Evolutionary conservation across 1,140 invertebrate species (phyloP).

Genomic region (Drosophila eugracilis): DNA sequence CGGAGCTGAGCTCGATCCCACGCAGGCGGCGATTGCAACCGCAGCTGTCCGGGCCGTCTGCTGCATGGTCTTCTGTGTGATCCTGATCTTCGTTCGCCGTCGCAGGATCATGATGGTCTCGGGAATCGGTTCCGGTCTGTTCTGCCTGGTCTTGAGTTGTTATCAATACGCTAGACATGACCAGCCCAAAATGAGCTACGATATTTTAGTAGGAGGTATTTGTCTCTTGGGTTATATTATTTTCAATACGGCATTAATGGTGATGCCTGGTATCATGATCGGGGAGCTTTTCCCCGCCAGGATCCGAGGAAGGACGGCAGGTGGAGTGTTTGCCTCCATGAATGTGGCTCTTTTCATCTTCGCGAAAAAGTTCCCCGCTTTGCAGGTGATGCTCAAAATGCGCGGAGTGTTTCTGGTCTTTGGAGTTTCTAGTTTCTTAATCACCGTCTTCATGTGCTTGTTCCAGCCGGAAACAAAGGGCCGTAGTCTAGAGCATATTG

Average conservation of each 20-base stretch:
- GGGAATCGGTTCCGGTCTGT: slow-evolving; percentile 87
- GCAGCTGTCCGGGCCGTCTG: slow-evolving; percentile 88
- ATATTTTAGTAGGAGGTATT: slow-evolving; percentile 85
- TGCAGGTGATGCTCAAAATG: slow-evolving; percentile 87
- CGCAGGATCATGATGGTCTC: slow-evolving; percentile 88
- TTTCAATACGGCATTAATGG: slow-evolving; percentile 90
- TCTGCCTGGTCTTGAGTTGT: slow-evolving; percentile 87
- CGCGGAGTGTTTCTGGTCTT: slow-evolving; percentile 89
- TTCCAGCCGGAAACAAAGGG: slow-evolving; percentile 94
- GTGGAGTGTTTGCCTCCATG: slow-evolving; percentile 89
- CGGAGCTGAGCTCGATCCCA: slow-evolving; percentile 85
- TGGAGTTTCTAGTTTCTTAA: slow-evolving; percentile 88
- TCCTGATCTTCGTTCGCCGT: slow-evolving; percentile 88
- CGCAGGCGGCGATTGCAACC: slow-evolving; percentile 88
- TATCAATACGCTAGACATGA: slow-evolving; percentile 85
- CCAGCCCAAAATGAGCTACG: slow-evolving; percentile 74
- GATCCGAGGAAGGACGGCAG: slow-evolving; percentile 88
- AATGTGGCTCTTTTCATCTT: slow-evolving; percentile 89
- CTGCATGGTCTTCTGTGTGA: slow-evolving; percentile 87
- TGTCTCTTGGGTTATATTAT: slow-evolving; percentile 88
- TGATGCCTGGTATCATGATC: slow-evolving; percentile 89
- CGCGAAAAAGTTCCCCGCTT: slow-evolving; percentile 90
- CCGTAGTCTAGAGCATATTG: slow-evolving; percentile 91
- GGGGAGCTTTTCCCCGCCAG: slow-evolving; percentile 89
- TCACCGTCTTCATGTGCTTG: slow-evolving; percentile 89